These are phyloP conservation scores for Calameuta filiformis DNA, from an alignment of 2,888 invertebrate genomes.

Conservation along the genomic window DNA sequence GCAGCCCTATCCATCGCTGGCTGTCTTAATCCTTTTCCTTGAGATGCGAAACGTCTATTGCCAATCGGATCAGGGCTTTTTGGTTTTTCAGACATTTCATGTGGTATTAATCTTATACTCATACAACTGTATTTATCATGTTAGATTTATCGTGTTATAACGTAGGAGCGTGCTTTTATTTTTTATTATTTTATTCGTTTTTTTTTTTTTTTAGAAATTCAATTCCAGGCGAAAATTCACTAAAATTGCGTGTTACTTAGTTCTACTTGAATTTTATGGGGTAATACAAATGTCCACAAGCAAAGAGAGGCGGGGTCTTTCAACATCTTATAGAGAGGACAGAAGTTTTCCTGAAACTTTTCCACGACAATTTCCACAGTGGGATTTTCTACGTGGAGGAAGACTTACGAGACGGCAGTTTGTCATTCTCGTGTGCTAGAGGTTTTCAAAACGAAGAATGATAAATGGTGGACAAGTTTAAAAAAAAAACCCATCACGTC, in stretches of 20 bases:
- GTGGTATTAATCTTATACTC: not conserved
- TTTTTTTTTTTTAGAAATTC: not conserved
- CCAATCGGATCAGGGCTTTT: not conserved
- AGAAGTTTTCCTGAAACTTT: not conserved
- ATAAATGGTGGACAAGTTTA: not conserved
- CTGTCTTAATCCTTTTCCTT: slow-evolving; percentile 17
- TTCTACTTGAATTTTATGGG: not conserved
- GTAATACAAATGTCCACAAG: not conserved
- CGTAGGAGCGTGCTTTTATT: not conserved
- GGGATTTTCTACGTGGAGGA: not conserved
- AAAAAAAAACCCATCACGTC: not conserved
- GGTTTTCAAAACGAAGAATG: not conserved
- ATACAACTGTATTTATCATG: not conserved
- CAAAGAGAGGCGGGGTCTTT: not conserved
- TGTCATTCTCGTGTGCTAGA: not conserved
- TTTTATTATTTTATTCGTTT: not conserved
- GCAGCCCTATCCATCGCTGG: slow-evolving; percentile 12
- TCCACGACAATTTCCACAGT: not conserved
- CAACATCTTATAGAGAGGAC: not conserved
- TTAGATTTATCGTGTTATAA: not conserved
- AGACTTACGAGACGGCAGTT: not conserved
- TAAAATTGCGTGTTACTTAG: not conserved
- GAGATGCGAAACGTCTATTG: not conserved
- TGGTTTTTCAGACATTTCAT: not conserved
- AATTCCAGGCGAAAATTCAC: not conserved